Percentiles rank a stretch among this genome's conserved stretches.
Evolutionary conservation across 2,797 vertebrate species (phyloP).

Genomic region (Sylvilagus floridanus): DNA sequence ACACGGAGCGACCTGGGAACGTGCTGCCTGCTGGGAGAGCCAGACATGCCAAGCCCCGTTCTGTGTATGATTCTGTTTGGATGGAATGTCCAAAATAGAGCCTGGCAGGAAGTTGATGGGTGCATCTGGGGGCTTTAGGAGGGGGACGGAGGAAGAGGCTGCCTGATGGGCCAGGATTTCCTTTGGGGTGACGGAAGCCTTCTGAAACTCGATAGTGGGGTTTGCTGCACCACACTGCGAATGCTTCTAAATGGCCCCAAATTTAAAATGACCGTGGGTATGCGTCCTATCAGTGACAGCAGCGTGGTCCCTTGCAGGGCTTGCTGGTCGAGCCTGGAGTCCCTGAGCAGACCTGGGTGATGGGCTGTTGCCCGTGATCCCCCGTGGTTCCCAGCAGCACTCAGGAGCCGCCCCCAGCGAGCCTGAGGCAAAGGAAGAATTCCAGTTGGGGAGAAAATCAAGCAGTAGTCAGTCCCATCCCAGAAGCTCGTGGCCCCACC

Average conservation of each 20-base stretch:
- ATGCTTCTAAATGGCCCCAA: too few species aligned
- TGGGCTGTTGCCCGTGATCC: too few species aligned
- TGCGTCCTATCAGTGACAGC: too few species aligned
- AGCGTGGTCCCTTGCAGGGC: neutral
- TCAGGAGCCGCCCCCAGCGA: neutral
- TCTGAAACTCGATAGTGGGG: neutral
- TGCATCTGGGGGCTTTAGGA: neutral
- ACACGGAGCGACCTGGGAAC: rapidly evolving
- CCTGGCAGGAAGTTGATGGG: too few species aligned
- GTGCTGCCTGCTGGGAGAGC: neutral
- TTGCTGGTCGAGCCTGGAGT: neutral
- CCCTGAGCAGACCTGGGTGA: neutral
- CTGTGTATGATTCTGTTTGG: neutral
- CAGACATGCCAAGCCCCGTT: neutral
- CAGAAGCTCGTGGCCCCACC: neutral
- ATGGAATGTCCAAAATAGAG: neutral
- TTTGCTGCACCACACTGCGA: neutral
- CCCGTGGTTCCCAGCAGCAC: neutral
- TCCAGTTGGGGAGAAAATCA: neutral
- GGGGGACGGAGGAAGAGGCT: rapidly evolving
- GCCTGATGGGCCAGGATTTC: too few species aligned
- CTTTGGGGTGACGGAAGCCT: neutral
- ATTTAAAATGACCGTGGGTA: neutral
- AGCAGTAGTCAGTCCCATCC: neutral
- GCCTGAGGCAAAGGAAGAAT: neutral